phyloP scores from a whole-genome alignment of 2,113 vertebrate genomes.

The Stigmatopora nigra region DNA sequence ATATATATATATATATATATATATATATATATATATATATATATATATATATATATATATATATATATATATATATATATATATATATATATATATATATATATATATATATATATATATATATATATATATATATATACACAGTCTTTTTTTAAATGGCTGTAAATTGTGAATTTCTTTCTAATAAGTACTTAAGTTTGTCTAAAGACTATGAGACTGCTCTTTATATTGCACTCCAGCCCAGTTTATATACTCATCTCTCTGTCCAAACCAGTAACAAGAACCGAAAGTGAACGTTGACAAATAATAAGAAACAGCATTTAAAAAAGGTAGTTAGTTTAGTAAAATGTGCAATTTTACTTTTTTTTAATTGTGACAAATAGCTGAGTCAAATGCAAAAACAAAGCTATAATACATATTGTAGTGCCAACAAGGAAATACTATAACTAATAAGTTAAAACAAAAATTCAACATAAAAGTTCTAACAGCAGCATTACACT shows the following conservation, averaged over 20 bases:
- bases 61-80: no score
- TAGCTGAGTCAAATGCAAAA: slow-evolving; percentile 30
- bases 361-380: slow-evolving; percentile 49
- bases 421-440: slow-evolving; percentile 24
- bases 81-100: no score
- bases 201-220: no score
- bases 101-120: no score
- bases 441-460: slow-evolving; percentile 3
- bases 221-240: neutral
- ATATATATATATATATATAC: no score
- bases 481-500: slow-evolving; percentile 10
- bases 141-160: neutral
- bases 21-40: no score
- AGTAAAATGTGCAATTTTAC: slow-evolving; percentile 13
- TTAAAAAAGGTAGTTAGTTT: neutral
- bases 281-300: neutral
- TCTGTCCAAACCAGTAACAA: neutral
- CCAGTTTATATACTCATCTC: neutral
- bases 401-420: slow-evolving; percentile 29
- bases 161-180: neutral
- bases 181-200: neutral
- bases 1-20: no score
- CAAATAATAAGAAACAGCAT: neutral
- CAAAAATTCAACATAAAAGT: slow-evolving; percentile 4
- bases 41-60: no score